Evolutionary conservation across 2,888 invertebrate genomes (phyloP), one percentile per base, ranked within the genome.

Genomic region (Penaeus monodon): DNA sequence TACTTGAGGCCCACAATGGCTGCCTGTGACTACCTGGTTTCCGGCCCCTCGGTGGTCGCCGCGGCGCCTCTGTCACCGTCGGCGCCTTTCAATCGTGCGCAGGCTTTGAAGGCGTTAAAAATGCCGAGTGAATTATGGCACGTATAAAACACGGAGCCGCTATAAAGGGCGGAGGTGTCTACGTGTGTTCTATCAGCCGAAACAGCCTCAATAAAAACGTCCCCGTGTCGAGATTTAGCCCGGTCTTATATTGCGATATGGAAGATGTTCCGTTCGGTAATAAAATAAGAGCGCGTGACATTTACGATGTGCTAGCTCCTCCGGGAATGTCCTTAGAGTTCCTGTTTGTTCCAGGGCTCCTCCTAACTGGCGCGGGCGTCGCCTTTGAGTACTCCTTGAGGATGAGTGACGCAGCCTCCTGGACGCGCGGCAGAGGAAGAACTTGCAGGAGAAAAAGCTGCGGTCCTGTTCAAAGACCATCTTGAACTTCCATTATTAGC

Each of bases 61-160:
- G 79, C 33, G 64, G 64, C 79, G 49, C 49, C 49, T 8, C 49
- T 49, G 8, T 8, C 14, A 2, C 49, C 14, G 49, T 49, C 27
- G 78, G n/a, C 20, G 24, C 10, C 33, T 33, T 63, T 65, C 79
- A 64, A 64, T 80, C 65, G 65, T 33, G 79, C 65, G 64, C 79
- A 29, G 24, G 64, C 79, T 80, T 80, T 65, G 79, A 80, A 33
- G 79, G 79, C 20, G 79, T 65, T 65, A 65, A 65, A 80, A 65
- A 65, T 27, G 38, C 65, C 65, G 63, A 65, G 64, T 80, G 79
- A 80, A 65, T 80, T 80, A 80, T 80, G 57, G 65, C 49, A 49
- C 49, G 49, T 49, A 49, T 49, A 64, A 63, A 63, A 63, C 27
- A 63, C 63, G n/a, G n/a, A 78, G 63, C 57, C 22, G 27, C 14